Evolutionary conservation across 2,888 invertebrate species (phyloP).

Genomic region (Megamerina dolium): DNA sequence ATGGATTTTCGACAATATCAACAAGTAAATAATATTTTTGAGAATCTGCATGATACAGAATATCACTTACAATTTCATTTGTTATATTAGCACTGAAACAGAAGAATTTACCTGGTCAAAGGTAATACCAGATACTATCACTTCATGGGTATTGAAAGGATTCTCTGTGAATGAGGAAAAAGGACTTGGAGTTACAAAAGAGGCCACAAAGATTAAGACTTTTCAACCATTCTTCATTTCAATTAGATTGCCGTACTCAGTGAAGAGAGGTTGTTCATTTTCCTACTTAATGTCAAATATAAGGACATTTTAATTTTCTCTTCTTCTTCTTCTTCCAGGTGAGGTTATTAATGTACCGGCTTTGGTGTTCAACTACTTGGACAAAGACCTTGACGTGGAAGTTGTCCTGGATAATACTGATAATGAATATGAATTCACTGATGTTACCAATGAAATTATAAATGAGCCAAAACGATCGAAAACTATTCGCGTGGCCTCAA

Average conservation of each 20-base stretch:
- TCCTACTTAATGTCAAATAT: background rate
- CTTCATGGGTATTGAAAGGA: conserved; percentile 75
- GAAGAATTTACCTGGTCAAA: conserved; percentile 40
- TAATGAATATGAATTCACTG: conserved; percentile 76
- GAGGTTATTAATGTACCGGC: conserved; percentile 84
- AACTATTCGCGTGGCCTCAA: conserved; percentile 61
- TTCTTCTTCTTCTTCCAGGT: conserved; percentile 43
- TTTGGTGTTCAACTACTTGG: conserved; percentile 80
- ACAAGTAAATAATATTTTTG: conserved; percentile 22
- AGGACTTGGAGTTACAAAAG: conserved; percentile 69
- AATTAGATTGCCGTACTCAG: conserved; percentile 77
- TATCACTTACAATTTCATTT: background rate
- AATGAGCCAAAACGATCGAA: conserved; percentile 76
- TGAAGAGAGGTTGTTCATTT: conserved; percentile 60
- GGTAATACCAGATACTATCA: conserved; percentile 71
- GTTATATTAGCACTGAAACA: conserved; percentile 22
- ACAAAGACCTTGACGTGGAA: conserved; percentile 67
- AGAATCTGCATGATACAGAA: background rate
- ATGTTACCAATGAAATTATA: conserved; percentile 78
- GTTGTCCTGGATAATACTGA: conserved; percentile 76
- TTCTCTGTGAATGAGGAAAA: conserved; percentile 68
- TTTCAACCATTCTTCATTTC: conserved; percentile 79
- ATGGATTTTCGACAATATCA: conserved; percentile 56
- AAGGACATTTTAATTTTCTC: background rate
- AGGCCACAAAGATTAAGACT: conserved; percentile 62